Evolutionary conservation across 2,113 vertebrate genomes (phyloP).

Genomic region (Podocnemis expansa): DNA sequence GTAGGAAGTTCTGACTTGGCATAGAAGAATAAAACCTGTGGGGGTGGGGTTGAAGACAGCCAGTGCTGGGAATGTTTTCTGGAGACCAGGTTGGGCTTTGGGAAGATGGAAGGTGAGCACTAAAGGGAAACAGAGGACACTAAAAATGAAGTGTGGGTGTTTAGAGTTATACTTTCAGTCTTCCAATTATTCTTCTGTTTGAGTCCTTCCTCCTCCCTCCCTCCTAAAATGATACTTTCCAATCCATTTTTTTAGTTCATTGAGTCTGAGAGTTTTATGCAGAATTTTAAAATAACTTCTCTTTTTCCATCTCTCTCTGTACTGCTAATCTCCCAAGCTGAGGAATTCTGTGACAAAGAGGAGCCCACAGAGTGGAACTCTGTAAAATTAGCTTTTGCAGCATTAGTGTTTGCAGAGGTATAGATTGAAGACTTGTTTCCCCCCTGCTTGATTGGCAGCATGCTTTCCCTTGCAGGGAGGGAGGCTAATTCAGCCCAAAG

Average conservation of each 20-base stretch:
- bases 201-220: slow-evolving; percentile 21
- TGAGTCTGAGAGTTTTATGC: slow-evolving; percentile 75
- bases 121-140: slow-evolving; percentile 2
- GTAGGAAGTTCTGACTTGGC: not conserved
- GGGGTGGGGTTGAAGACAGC: slow-evolving; percentile 29
- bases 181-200: slow-evolving; percentile 40
- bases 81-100: slow-evolving; percentile 27
- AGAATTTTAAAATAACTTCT: slow-evolving; percentile 81
- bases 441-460: slow-evolving; percentile 59
- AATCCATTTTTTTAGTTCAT: slow-evolving; percentile 59
- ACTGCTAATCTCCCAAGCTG: slow-evolving; percentile 80
- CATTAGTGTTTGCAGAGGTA: slow-evolving; percentile 79
- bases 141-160: slow-evolving; percentile 12
- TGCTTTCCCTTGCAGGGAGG: slow-evolving; percentile 1
- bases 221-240: slow-evolving; percentile 50
- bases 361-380: slow-evolving; percentile 79
- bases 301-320: slow-evolving; percentile 77
- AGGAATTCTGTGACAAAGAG: slow-evolving; percentile 82
- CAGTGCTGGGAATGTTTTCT: not conserved
- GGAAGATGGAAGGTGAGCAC: slow-evolving; percentile 30
- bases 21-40: not conserved
- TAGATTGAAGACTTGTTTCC: slow-evolving; percentile 72
- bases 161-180: not conserved
- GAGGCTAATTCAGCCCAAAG: slow-evolving; percentile 12
- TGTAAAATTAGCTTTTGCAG: slow-evolving; percentile 82